Evolutionary conservation across 1,140 invertebrate species (phyloP), one percentile per base, ranked within the genome.

Genomic region (Campoletis sonorensis): DNA sequence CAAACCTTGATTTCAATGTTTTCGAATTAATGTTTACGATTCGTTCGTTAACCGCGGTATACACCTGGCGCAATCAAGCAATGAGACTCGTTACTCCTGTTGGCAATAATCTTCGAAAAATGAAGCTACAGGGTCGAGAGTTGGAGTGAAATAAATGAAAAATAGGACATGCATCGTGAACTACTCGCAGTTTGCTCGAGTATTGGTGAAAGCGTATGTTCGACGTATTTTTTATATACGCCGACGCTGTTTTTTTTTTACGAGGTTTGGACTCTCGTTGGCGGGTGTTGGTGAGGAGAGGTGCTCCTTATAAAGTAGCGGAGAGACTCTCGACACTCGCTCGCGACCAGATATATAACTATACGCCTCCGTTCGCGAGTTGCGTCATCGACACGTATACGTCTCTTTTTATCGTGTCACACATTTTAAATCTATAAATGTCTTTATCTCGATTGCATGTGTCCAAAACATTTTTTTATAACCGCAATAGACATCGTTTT

Each of bases 291-390:
- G 84, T 86, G 85, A 86, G 85, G 79, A 83, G 84, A 54, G 49
- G 82, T 89, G 86, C 87, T 89, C 88, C 88, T 89, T 89, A 89
- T 89, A 89, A 89, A 89, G 88, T 88, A 88, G 87, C 87, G 72
- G 83, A 85, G 83, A 85, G 40, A 26, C 71, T 67, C 76, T 8
- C 40, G 40, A 11, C 40, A 45, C 84, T 82, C 83, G 82, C 75
- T 67, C 77, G 33, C 78, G 68, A 70, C 51, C 51, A 51, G 77
- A 70, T 75, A 82, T 81, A 51, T 76, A 76, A 54, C 68, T 58
- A 81, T 80, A 87, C 86, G 88, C 87, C 88, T 89, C 81, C 88
- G 86, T 87, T 83, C 71, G 75, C 84, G 70, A 64, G 49, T 89
- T 87, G 84, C 88, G 85, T 89, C 88, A 89, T 85, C 86, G 83